Evolutionary conservation across 1,140 invertebrate genomes (phyloP).

Genomic region (Aporrectodea caliginosa): DNA sequence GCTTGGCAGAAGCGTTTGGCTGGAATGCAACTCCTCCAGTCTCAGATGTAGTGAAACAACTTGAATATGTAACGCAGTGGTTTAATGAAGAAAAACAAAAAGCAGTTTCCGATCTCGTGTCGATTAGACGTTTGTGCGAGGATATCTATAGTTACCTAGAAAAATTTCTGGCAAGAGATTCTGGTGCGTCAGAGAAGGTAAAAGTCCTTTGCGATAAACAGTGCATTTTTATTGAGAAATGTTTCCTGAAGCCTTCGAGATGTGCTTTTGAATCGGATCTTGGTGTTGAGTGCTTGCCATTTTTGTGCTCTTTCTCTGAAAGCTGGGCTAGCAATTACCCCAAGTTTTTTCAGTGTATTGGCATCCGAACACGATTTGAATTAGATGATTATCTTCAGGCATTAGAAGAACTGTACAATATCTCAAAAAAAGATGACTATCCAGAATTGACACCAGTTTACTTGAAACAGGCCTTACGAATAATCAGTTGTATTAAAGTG

Average conservation of each 20-base stretch:
- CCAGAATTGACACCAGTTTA: neutral
- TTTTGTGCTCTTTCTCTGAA: neutral
- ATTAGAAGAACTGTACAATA: neutral
- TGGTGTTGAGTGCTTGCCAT: neutral
- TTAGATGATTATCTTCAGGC: neutral
- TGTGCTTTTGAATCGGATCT: neutral
- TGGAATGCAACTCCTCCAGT: neutral
- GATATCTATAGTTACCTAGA: neutral
- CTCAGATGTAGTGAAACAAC: neutral
- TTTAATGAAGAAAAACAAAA: neutral
- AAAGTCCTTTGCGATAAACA: neutral
- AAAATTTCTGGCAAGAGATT: neutral
- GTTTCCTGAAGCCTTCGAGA: neutral
- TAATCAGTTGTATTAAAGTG: neutral
- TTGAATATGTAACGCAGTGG: neutral
- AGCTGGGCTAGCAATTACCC: neutral
- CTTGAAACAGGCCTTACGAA: neutral
- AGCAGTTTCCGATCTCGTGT: neutral
- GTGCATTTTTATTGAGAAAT: neutral
- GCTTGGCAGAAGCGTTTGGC: neutral
- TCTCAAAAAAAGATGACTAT: neutral
- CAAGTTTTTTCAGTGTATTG: neutral
- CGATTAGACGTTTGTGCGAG: neutral
- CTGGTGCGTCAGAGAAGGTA: too few species aligned
- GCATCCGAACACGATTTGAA: neutral